Evolutionary conservation across 2,113 vertebrate genomes (phyloP).

Genomic region (Phocoena phocoena): DNA sequence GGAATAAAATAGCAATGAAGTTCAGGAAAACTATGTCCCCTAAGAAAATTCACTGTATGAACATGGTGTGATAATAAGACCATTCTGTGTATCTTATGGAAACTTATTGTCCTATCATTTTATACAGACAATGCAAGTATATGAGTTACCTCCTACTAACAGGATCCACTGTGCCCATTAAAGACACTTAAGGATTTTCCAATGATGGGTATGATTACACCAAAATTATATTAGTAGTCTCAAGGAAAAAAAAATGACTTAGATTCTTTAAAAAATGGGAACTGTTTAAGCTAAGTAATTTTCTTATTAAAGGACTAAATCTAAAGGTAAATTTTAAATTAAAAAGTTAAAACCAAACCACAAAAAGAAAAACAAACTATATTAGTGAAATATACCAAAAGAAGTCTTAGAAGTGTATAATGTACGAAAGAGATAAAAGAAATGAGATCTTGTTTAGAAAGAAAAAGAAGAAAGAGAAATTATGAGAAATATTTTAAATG

Average conservation of each 20-base stretch:
- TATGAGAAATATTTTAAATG: conserved; percentile 18
- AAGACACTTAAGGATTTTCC: neutral
- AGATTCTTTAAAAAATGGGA: neutral
- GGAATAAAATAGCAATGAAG: conserved; percentile 34
- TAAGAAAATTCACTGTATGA: neutral
- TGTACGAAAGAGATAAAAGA: neutral
- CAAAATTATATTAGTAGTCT: neutral
- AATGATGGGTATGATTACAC: neutral
- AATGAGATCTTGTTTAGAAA: conserved; percentile 8
- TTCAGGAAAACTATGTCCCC: neutral
- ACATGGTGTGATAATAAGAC: neutral
- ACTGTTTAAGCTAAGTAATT: conserved; percentile 36
- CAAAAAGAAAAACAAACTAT: neutral
- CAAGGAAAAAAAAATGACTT: neutral
- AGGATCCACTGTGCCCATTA: neutral
- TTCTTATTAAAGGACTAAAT: conserved; percentile 16
- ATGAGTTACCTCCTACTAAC: neutral
- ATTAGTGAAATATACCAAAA: conserved; percentile 25
- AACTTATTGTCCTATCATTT: neutral
- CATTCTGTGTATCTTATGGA: neutral
- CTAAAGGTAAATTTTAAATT: conserved; percentile 49
- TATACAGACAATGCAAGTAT: neutral
- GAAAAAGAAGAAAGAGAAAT: neutral
- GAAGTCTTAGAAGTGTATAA: neutral
- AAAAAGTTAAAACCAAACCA: conserved; percentile 17